These are phyloP conservation scores for Ashinkailepas kermadecensis DNA, from an alignment of 2,888 invertebrate species.

Conservation along the genomic window DNA sequence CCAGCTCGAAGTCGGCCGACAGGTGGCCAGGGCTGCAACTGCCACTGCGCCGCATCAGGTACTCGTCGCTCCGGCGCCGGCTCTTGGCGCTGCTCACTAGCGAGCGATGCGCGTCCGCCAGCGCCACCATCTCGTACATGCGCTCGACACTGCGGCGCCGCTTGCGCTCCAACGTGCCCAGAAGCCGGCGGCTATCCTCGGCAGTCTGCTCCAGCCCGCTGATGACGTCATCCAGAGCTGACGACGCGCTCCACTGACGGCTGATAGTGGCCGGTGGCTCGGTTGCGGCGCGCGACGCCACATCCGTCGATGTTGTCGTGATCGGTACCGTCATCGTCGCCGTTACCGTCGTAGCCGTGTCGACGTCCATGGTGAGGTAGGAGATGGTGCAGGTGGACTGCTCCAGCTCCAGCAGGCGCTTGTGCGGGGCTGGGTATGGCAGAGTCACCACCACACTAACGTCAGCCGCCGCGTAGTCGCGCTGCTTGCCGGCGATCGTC, in stretches of 20 bases:
- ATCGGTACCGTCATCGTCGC: neutral
- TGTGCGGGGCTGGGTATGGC: neutral
- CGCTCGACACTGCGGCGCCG: constrained; percentile 12
- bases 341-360: neutral
- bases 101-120: neutral
- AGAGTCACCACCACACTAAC: neutral
- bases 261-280: neutral
- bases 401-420: neutral
- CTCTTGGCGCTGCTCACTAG: neutral
- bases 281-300: neutral
- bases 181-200: neutral
- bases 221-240: constrained; percentile 7
- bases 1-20: constrained; percentile 8
- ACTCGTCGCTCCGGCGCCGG: constrained; percentile 17
- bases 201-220: constrained; percentile 12
- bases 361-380: constrained; percentile 8
- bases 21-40: neutral
- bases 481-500: neutral
- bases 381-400: constrained; percentile 2
- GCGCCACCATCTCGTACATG: constrained; percentile 14
- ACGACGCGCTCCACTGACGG: constrained; percentile 1
- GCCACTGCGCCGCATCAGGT: constrained; percentile 8
- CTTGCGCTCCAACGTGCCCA: constrained; percentile 3
- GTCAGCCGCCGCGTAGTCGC: neutral
- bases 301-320: neutral